Percentiles rank a stretch among this genome's conserved stretches.
phyloP scores from a whole-genome alignment of 2,888 invertebrate species.

The Cephus nigrinus region DNA sequence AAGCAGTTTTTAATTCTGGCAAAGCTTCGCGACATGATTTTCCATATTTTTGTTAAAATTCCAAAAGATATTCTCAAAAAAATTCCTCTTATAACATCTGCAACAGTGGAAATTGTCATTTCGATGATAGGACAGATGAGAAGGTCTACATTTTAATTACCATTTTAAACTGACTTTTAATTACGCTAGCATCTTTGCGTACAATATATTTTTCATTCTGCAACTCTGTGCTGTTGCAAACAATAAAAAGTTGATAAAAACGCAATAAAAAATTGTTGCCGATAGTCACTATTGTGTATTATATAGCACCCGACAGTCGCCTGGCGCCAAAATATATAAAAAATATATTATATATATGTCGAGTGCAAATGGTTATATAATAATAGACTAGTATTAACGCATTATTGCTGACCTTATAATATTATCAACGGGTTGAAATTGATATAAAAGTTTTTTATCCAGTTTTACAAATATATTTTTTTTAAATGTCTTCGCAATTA shows the following conservation, averaged over 20 bases:
- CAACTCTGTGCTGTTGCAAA: neutral
- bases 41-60: neutral
- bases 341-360: too few species aligned
- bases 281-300: neutral
- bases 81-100: neutral
- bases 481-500: neutral
- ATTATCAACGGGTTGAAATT: neutral
- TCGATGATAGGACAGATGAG: neutral
- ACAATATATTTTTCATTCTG: neutral
- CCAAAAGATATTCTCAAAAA: neutral
- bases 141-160: neutral
- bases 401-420: too few species aligned
- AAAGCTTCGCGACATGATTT: neutral
- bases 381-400: too few species aligned
- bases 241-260: neutral
- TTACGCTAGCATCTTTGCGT: neutral
- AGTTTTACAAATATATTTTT: neutral
- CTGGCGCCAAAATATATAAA: too few species aligned
- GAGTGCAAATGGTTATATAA: too few species aligned
- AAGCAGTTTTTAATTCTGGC: neutral
- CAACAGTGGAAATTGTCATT: neutral
- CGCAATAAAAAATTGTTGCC: neutral
- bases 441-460: neutral
- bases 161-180: neutral
- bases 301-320: too few species aligned